Evolutionary conservation across 1,140 invertebrate genomes (phyloP).

Genomic region (Stratiolaelaps scimitus): DNA sequence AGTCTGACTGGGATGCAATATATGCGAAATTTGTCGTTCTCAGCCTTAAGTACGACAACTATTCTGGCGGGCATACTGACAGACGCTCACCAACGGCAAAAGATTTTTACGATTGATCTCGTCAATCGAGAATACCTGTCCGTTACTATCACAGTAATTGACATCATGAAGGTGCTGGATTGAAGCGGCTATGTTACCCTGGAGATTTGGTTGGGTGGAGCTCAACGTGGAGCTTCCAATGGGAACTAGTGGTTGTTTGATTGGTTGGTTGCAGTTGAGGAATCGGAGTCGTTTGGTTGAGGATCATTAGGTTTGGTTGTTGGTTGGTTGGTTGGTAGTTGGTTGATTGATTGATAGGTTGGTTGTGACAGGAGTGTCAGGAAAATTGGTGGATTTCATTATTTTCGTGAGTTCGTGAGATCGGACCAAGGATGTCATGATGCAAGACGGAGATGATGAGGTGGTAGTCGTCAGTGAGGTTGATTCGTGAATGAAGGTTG

Average conservation of each 20-base stretch:
- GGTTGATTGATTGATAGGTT: too few species aligned
- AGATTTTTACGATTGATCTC: not conserved
- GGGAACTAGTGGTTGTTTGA: conserved; percentile 14
- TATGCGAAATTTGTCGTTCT: conserved; percentile 1
- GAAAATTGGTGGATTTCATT: too few species aligned
- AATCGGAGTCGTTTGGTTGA: too few species aligned
- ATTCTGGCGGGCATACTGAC: not conserved
- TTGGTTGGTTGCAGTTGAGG: not conserved
- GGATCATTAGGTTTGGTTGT: not conserved
- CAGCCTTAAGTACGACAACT: conserved; percentile 24
- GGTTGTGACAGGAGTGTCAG: too few species aligned
- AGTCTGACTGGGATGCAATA: too few species aligned
- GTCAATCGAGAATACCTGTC: conserved; percentile 18
- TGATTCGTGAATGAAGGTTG: too few species aligned
- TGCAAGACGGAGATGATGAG: too few species aligned
- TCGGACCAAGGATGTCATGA: too few species aligned
- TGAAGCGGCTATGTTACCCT: conserved; percentile 28
- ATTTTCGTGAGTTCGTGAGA: too few species aligned
- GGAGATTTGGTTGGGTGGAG: conserved; percentile 23
- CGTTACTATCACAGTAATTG: conserved; percentile 29
- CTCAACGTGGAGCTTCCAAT: conserved; percentile 27
- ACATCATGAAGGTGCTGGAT: conserved; percentile 28
- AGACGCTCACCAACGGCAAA: conserved; percentile 5
- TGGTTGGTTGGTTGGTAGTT: too few species aligned
- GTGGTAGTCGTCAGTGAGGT: too few species aligned